Evolutionary conservation across 1,140 invertebrate genomes (phyloP), one percentile per base, ranked within the genome.

Genomic region (Helicoverpa zea): DNA sequence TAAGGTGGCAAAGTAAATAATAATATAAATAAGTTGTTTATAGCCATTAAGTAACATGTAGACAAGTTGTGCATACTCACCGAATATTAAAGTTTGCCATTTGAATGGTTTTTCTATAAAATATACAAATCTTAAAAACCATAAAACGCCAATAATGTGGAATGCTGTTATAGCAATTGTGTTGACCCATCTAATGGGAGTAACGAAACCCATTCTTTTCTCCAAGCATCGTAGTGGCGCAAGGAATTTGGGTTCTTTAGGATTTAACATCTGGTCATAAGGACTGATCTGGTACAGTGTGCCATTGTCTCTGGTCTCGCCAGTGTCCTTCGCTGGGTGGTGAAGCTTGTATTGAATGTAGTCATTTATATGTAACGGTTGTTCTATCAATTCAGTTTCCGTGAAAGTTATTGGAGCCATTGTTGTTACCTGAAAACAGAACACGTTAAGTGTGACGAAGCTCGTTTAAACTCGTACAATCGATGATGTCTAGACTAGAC

Each of bases 131-230:
- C 79, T 72, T 7, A 76, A 14, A 1, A 83, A 49, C 83, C 83
- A 87, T 0, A 70, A 29, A 2, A 86, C 18, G 11, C 79, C 74
- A 12, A 87, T 14, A 13, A 89, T 16, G 43, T 94, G 92, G 29
- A 90, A 85, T 9, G 82, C 11, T 9, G 59, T 77, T 54, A 94
- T 90, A 7, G 77, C 13, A 54, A 90, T 80, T n/a, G 83, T 75
- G 47, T 88, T 91, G 12, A 70, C 85, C 92, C 92, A 94, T 59
- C 84, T 82, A 5, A 94, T 88, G 18, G 90, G 83, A 18, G 93
- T 94, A 1, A 90, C 72, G 73, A 94, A 94, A 9, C 91, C 93
- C 75, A 89, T 82, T 18, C 74, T 81, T 83, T 90, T 92, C 68
- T 94, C 92, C 89, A 87, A 91, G 77, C 79, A 79, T 73, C 92